Percentiles rank a stretch among this genome's conserved stretches.
Conservation (phyloP, 2,797 vertebrate species). For the Rhabdomys pumilio region DNA sequence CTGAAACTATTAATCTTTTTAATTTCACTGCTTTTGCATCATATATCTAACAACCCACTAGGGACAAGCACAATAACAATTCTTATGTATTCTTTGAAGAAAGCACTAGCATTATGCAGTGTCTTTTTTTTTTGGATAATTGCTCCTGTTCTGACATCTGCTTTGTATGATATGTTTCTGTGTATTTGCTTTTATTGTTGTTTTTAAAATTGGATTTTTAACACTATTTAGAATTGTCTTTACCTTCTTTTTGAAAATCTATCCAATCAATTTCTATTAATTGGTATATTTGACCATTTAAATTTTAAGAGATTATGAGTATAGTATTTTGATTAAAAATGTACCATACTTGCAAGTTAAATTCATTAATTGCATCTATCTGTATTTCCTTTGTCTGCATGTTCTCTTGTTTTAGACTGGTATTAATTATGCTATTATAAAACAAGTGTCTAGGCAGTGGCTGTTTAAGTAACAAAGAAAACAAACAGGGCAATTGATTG, state of each 20-base stretch:
- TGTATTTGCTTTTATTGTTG: background rate
- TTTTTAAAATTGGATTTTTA: background rate
- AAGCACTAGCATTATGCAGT: background rate
- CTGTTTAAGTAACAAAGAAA: background rate
- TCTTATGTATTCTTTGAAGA: background rate
- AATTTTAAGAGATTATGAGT: slow-evolving; percentile 23
- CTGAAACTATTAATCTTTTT: background rate
- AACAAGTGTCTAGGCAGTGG: background rate
- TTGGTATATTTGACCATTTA: background rate
- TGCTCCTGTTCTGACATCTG: background rate
- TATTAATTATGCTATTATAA: background rate
- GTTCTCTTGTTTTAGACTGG: background rate
- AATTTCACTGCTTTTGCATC: background rate
- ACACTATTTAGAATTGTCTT: background rate
- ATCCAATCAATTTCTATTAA: slow-evolving; percentile 11
- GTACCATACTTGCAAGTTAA: background rate
- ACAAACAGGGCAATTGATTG: slow-evolving; percentile 16
- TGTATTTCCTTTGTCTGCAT: background rate
- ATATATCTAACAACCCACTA: background rate
- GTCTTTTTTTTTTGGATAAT: background rate
- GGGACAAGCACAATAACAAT: background rate
- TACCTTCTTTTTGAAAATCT: background rate
- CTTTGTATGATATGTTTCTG: background rate
- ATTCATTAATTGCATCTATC: background rate
- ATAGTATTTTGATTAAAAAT: background rate